These are phyloP conservation scores for Cyclopterus lumpus DNA, from an alignment of 2,797 vertebrate species.

Conservation along the genomic window DNA sequence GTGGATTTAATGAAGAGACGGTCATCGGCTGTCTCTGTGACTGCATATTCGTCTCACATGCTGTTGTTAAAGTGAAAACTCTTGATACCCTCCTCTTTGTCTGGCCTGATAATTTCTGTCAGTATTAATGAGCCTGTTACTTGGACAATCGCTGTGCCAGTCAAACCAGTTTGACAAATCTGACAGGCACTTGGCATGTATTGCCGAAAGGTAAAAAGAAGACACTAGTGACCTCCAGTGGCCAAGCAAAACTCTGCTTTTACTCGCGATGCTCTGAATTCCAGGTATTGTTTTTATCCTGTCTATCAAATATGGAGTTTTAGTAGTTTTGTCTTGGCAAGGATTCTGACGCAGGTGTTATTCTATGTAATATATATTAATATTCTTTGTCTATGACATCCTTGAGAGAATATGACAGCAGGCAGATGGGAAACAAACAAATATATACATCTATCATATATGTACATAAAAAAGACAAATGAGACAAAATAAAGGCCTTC, in stretches of 20 bases:
- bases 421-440: neutral
- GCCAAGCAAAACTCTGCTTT: conserved; percentile 8
- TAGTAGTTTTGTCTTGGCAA: neutral
- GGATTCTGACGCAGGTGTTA: neutral
- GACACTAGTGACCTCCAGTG: conserved; percentile 72
- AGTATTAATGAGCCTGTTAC: conserved; percentile 34
- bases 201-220: conserved; percentile 12
- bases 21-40: conserved; percentile 59
- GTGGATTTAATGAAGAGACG: conserved; percentile 72
- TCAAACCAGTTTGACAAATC: conserved; percentile 12
- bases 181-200: neutral
- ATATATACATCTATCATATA: neutral
- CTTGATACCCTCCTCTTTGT: conserved; percentile 22
- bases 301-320: neutral
- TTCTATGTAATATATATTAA: neutral
- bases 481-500: neutral
- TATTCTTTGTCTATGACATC: neutral
- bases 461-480: neutral
- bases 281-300: neutral
- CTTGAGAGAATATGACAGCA: neutral
- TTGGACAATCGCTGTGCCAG: conserved; percentile 26
- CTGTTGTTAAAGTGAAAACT: conserved; percentile 38
- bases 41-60: conserved; percentile 37
- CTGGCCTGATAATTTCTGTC: conserved; percentile 24
- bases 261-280: neutral